Evolutionary conservation across 2,888 invertebrate genomes (phyloP).

Genomic region (Pollenia angustigena): DNA sequence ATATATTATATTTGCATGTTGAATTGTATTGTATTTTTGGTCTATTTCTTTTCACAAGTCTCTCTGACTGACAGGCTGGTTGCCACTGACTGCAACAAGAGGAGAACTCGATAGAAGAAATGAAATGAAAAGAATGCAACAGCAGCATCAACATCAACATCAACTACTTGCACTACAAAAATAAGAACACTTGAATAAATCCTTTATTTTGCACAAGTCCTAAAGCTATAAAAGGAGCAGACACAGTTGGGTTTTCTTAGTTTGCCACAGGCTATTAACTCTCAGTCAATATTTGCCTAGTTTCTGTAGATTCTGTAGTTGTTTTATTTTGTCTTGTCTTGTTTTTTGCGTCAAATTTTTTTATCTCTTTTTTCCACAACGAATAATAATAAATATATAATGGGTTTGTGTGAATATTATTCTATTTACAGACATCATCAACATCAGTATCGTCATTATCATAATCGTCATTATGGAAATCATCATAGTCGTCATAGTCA

Average conservation of each 20-base stretch:
- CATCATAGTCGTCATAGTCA: background rate
- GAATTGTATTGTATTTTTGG: conserved; percentile 37
- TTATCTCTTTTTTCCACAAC: conserved; percentile 9
- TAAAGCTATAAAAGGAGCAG: conserved; percentile 64
- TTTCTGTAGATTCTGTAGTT: conserved; percentile 5
- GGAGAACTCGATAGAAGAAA: background rate
- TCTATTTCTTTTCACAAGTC: conserved; percentile 20
- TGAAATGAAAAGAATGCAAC: no score
- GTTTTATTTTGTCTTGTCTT: background rate
- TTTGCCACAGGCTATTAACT: conserved; percentile 69
- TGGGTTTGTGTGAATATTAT: conserved; percentile 15
- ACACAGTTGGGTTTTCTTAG: conserved; percentile 69
- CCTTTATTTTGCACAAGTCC: conserved; percentile 60
- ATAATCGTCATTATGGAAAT: background rate
- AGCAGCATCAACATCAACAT: conserved; percentile 21
- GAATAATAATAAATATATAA: conserved; percentile 23
- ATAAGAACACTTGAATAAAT: conserved; percentile 62
- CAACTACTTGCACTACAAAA: conserved; percentile 55
- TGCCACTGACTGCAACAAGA: background rate
- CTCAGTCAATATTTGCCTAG: conserved; percentile 68
- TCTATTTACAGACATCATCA: conserved; percentile 40
- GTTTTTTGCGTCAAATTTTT: background rate
- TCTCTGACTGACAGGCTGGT: background rate
- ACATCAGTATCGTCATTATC: background rate
- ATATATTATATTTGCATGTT: conserved; percentile 23